Evolutionary conservation across 1,140 invertebrate species (phyloP), one percentile per base, ranked within the genome.

Genomic region (Drosophila eugracilis): DNA sequence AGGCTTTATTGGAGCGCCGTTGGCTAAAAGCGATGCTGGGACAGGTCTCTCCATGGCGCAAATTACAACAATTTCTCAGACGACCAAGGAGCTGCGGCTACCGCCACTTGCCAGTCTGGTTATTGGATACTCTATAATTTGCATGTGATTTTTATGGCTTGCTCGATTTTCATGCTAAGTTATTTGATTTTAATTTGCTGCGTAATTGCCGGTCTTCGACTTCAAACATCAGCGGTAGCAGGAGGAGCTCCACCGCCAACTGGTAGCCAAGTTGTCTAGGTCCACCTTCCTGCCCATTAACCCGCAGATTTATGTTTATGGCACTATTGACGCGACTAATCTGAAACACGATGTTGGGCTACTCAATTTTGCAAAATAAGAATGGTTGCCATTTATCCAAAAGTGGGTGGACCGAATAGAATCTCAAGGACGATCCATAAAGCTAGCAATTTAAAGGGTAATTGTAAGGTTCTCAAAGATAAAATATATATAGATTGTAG

Each of bases 111-210:
- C 41, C 26, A 22, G 53, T 21, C 42, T 48, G 75, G 47, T 74
- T 60, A 72, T 66, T 65, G 58, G 53, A 53, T 58, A 66, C 80
- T 72, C 76, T 89, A 90, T 90, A 90, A 90, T 90, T 90, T 90
- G 85, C 86, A 89, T 90, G 86, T 81, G 86, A 85, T 89, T 90
- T 90, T 89, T 89, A 90, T 83, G 78, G 65, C 65, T 71, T 53
- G 48, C 60, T 73, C 81, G 72, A 85, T 90, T 90, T 89, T 72
- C 62, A 71, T 77, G 62, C 58, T 89, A 89, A 89, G 66, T 89
- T 90, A 90, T 90, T 90, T 90, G 86, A 90, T 90, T 90, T 90
- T 90, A 90, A 90, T 90, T 89, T 90, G 86, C 86, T 79, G 80
- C 77, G 72, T 90, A 90, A 89, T 90, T 90, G 86, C 49, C 48